phyloP scores from a whole-genome alignment of 2,888 invertebrate species.

The Nezara viridula region DNA sequence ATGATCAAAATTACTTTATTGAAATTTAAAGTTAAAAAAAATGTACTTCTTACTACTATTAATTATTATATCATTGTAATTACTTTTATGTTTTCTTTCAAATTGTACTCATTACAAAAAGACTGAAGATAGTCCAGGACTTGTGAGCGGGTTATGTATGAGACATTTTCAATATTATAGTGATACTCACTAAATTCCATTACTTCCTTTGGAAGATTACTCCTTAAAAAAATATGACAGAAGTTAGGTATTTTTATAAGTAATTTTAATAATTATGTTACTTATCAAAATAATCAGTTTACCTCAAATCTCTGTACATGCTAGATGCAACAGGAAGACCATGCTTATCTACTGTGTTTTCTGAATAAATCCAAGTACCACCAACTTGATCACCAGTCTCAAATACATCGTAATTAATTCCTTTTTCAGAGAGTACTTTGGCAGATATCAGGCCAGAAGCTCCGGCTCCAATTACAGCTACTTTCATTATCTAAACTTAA shows the following conservation, averaged over 20 bases:
- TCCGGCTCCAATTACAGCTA: slow-evolving; percentile 89
- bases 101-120: slow-evolving; percentile 77
- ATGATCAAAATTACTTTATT: not conserved
- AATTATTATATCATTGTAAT: not conserved
- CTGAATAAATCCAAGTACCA: slow-evolving; percentile 92
- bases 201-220: slow-evolving; percentile 92
- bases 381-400: slow-evolving; percentile 84
- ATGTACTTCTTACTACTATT: not conserved
- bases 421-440: slow-evolving; percentile 71
- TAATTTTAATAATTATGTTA: not conserved
- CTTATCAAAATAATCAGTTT: slow-evolving; percentile 63
- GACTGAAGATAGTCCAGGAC: slow-evolving; percentile 78
- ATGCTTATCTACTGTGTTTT: slow-evolving; percentile 78
- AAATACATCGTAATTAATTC: slow-evolving; percentile 71
- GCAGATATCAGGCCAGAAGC: slow-evolving; percentile 88
- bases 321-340: slow-evolving; percentile 89
- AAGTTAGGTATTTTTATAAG: not conserved
- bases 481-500: slow-evolving; percentile 67
- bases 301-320: slow-evolving; percentile 92
- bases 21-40: not conserved
- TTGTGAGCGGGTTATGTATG: slow-evolving; percentile 77
- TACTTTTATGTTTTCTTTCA: slow-evolving; percentile 77
- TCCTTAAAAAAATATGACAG: slow-evolving; percentile 74
- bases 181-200: slow-evolving; percentile 85
- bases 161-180: slow-evolving; percentile 74